Base-by-base conservation (phyloP, 1,140 invertebrate species). In the Neuroterus valhalla region DNA sequence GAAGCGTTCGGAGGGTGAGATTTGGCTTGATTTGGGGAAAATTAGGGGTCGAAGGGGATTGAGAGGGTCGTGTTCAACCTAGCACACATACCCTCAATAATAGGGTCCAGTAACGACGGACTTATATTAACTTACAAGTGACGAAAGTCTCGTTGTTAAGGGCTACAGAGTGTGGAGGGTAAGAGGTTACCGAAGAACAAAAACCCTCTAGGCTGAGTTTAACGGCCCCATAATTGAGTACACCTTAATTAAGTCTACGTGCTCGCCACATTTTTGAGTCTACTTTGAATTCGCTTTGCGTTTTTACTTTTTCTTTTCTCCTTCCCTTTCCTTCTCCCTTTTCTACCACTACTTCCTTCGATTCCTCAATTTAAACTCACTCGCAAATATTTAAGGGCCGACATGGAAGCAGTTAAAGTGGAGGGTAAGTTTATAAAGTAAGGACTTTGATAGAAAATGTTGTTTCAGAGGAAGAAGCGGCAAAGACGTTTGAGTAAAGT, bases 211-310 rank as follows among this genome's bases (percentile, higher is more conserved):
- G 23, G 67, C 55, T 42, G 14, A 38, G 17, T 43, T 23, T 19
- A 70, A 72, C 67, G 74, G 73, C 38, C 72, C 23, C 55, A 31
- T 82, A 83, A 81, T 83, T 80, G 77, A 82, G 67, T 52, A 69
- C 23, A 68, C 68, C 45, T 74, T 75, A 75, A 75, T 74, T 75
- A 72, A 74, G 77, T 76, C 75, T 75, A 75, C 77, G 75, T 78
- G 77, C 74, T 76, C 50, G 69, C 73, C 66, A 70, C 46, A 55
- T 72, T 76, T 69, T 45, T 42, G 77, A 76, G 71, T 77, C 68
- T 72, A 71, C 72, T 71, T 66, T 75, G 71, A 73, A 74, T 74
- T 77, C 42, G 46, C 48, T 72, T 74, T 76, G 42, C 42, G 14
- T 21, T 52, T 70, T 62, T n/a, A 12, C 43, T 44, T n/a, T 38